phyloP scores from a whole-genome alignment of 2,113 vertebrate genomes.

The Limanda limanda region DNA sequence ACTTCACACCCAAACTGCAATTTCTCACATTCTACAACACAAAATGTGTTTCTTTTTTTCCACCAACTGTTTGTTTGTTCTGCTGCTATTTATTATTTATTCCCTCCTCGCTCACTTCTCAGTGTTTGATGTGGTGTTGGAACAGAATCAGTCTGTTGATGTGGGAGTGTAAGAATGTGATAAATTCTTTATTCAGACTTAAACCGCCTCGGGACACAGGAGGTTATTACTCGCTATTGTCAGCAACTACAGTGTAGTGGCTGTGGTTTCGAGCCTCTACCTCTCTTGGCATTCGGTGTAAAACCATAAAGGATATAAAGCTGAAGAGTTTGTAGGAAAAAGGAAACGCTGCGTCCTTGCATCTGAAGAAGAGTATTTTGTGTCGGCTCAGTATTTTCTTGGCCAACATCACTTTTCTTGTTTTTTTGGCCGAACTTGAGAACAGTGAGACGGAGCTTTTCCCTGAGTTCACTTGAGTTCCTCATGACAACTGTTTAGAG shows the following conservation, averaged over 20 bases:
- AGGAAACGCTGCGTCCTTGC: not conserved
- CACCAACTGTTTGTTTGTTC: constrained; percentile 24
- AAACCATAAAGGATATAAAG: constrained; percentile 22
- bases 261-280: constrained; percentile 46
- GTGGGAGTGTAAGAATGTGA: constrained; percentile 52
- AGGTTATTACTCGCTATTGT: constrained; percentile 42
- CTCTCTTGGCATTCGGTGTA: constrained; percentile 34
- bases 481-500: not conserved
- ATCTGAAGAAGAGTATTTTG: constrained; percentile 1
- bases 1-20: constrained; percentile 17
- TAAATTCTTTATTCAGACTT: constrained; percentile 34
- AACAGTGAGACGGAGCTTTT: too few species aligned
- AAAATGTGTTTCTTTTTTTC: constrained; percentile 26
- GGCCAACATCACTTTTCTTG: constrained; percentile 5
- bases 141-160: constrained; percentile 32
- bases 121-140: constrained; percentile 44
- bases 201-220: constrained; percentile 25
- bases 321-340: constrained; percentile 16
- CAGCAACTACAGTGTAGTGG: constrained; percentile 9
- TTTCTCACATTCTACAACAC: constrained; percentile 33
- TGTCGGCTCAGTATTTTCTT: constrained; percentile 24
- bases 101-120: constrained; percentile 10
- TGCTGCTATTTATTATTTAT: constrained; percentile 15
- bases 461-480: not conserved
- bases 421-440: not conserved